These are phyloP conservation scores for Pundamilia nyererei DNA, from an alignment of 2,113 vertebrate genomes.

Conservation along the genomic window DNA sequence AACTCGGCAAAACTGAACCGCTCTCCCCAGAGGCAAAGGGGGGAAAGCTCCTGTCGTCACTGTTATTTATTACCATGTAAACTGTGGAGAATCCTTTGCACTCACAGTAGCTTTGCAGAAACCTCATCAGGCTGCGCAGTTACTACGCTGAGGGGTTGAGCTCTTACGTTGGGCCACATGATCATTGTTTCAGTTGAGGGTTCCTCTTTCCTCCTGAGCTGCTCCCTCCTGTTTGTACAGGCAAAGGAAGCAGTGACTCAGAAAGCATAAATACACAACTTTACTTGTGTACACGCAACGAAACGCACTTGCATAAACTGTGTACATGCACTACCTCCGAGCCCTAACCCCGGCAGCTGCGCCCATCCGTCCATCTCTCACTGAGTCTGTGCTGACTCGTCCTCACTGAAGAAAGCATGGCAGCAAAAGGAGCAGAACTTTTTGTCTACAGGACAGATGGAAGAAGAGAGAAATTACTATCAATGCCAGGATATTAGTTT, in stretches of 20 bases:
- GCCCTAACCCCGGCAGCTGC: not conserved
- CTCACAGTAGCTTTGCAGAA: not conserved
- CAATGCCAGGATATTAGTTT: not conserved
- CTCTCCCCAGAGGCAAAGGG: not conserved
- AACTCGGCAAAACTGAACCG: not conserved
- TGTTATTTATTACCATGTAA: conserved; percentile 28
- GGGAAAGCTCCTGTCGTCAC: not conserved
- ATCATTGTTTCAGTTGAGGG: not conserved
- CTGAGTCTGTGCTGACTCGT: not conserved
- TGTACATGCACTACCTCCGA: not conserved
- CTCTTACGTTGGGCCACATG: not conserved
- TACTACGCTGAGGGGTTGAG: not conserved
- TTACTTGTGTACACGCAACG: not conserved
- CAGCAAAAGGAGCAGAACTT: not conserved
- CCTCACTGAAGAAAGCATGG: not conserved
- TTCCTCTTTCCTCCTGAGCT: not conserved
- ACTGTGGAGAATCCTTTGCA: not conserved
- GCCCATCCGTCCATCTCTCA: not conserved
- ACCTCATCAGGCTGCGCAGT: not conserved
- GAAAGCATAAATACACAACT: not conserved
- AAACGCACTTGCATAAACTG: not conserved
- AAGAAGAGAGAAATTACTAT: not conserved
- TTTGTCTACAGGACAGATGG: not conserved
- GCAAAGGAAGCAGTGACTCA: not conserved
- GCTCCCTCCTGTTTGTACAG: not conserved